Percentiles rank a stretch among this genome's conserved stretches.
Conservation (phyloP, 2,888 invertebrate genomes). For the Incurvaria masculella region DNA sequence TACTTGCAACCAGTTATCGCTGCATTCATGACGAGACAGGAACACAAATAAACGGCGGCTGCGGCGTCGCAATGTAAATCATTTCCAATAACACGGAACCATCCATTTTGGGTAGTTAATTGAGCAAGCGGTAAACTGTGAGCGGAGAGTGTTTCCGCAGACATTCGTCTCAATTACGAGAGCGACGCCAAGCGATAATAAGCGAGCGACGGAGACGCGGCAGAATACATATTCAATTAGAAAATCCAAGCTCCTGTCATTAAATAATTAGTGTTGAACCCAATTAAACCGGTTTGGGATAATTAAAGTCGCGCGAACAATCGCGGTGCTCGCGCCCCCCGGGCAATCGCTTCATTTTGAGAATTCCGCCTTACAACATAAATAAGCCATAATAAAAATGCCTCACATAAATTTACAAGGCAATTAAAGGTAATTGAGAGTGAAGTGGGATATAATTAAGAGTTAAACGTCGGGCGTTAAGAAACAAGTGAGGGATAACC, state of each 20-base stretch:
- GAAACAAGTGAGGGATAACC: constrained; percentile 6
- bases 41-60: no score
- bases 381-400: constrained; percentile 4
- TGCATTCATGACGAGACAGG: no score
- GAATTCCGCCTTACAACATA: background rate
- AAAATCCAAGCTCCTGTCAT: background rate
- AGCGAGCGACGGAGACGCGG: no score
- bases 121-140: no score
- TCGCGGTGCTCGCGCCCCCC: constrained; percentile 1
- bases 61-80: no score
- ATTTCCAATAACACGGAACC: no score
- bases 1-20: no score
- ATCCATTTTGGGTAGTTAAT: no score
- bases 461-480: constrained; percentile 1
- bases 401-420: constrained; percentile 7
- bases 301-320: constrained; percentile 1
- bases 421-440: constrained; percentile 8
- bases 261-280: background rate
- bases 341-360: background rate
- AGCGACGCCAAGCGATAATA: no score
- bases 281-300: constrained; percentile 5
- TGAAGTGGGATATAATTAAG: constrained; percentile 7
- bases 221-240: background rate
- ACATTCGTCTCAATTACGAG: no score
- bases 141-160: no score